These are phyloP conservation scores for Odocoileus hemionus DNA, from an alignment of 2,113 vertebrate species.

Conservation along the genomic window DNA sequence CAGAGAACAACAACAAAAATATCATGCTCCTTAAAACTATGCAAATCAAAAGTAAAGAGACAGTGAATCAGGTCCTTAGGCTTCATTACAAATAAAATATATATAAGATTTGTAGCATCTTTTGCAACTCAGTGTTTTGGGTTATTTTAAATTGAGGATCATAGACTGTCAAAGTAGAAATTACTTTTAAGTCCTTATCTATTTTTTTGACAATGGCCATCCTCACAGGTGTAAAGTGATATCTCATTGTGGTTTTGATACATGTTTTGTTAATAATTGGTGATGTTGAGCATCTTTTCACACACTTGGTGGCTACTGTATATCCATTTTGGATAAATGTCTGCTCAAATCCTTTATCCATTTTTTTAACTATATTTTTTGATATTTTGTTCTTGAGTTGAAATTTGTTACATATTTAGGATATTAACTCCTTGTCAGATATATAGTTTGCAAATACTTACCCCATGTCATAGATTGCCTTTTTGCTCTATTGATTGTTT, in stretches of 20 bases:
- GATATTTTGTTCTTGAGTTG: not conserved
- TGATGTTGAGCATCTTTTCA: not conserved
- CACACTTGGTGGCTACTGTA: not conserved
- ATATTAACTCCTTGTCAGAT: not conserved
- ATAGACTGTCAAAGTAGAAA: not conserved
- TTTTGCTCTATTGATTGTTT: not conserved
- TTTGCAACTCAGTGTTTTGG: not conserved
- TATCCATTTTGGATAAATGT: not conserved
- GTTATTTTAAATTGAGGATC: slow-evolving; percentile 10
- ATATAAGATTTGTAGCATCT: not conserved
- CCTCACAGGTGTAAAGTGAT: not conserved
- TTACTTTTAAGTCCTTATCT: not conserved
- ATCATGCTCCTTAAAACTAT: not conserved
- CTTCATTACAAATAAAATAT: not conserved
- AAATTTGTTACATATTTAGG: not conserved
- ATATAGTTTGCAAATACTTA: not conserved
- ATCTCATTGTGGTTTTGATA: not conserved
- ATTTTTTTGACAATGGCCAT: not conserved
- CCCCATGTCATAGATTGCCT: not conserved
- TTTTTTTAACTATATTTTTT: not conserved
- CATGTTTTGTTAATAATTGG: not conserved
- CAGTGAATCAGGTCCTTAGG: not conserved
- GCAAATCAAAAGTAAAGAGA: not conserved
- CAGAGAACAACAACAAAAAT: not conserved
- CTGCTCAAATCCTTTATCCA: not conserved